Evolutionary conservation across 2,888 invertebrate genomes (phyloP), one percentile per base, ranked within the genome.

Genomic region (Nomada ferruginata): DNA sequence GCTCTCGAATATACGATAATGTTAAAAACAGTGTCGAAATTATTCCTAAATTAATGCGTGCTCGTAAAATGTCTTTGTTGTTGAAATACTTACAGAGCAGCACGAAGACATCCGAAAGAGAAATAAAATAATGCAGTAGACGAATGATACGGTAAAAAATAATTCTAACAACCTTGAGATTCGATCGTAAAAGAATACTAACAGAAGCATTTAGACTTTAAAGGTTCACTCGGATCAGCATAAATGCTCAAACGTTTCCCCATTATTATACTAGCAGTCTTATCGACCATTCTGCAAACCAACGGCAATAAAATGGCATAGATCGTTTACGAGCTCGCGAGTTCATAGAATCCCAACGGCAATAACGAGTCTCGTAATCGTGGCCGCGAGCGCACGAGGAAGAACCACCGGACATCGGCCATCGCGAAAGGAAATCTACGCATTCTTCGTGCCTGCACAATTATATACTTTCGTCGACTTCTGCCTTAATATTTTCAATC

Each of bases 331-430:
- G 52, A 76, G 26, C 63, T 50, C 42, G 23, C 44, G 55, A 66
- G 23, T 63, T 53, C n/a, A 52, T 18, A 7, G 26, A 73, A 36
- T 47, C 47, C 9, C 20, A 29, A 13, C n/a, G 15, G 2, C 47
- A 26, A 50, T 50, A 66, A 52, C 36, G 36, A 36, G 66, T 10
- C 13, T 15, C 20, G 53, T 66, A 53, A 66, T 66, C 50, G 29
- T 15, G 13, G 52, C 15, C 11, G 29, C 29, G 10, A 9, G n/a
- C 26, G 10, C 2, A 1, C 18, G 26, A 65, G 26, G 26, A n/a
- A 5, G 20, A 76, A 85, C 80, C 79, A 68, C 78, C 87, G 80
- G 87, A 87, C 83, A 80, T 83, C 78, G 77, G 47, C 61, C 78
- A 87, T 83, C 85, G 68, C 60, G 36, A 18, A 63, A 23, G 36